These are phyloP conservation scores for Alentia gelatinosa DNA, from an alignment of 2,888 invertebrate species.

Conservation along the genomic window DNA sequence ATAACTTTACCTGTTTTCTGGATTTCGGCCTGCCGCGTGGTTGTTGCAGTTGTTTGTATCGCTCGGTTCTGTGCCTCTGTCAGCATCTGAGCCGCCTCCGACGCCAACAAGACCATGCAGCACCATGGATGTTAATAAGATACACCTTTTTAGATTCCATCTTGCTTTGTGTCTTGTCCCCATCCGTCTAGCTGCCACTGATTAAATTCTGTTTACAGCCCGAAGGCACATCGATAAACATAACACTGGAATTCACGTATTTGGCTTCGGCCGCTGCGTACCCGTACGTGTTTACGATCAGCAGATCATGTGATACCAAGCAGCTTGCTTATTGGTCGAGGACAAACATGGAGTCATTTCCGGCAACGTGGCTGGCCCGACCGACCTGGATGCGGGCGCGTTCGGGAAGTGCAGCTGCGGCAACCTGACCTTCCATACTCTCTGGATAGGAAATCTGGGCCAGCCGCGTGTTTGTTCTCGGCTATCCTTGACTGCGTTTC, in stretches of 20 bases:
- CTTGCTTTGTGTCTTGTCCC: slow-evolving; percentile 6
- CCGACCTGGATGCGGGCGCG: neutral
- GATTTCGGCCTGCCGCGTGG: neutral
- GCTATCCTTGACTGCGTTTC: too few relatives aligned
- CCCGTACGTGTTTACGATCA: neutral
- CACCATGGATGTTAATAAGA: slow-evolving; percentile 47
- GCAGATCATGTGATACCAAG: neutral
- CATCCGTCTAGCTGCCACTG: slow-evolving; percentile 14
- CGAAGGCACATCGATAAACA: neutral
- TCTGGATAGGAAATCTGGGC: too few relatives aligned
- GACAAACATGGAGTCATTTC: neutral
- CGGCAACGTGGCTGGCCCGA: slow-evolving; percentile 44
- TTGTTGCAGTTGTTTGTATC: slow-evolving; percentile 14
- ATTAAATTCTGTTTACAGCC: neutral
- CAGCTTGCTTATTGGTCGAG: neutral
- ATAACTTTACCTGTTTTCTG: too few relatives aligned
- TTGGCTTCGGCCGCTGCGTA: neutral
- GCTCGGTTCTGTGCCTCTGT: neutral
- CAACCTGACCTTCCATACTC: too few relatives aligned
- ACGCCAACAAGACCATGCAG: neutral
- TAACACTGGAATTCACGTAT: too few relatives aligned
- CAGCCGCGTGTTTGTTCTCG: too few relatives aligned
- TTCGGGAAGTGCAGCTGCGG: neutral
- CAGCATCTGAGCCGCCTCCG: neutral
- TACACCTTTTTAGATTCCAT: slow-evolving; percentile 48